Conservation (phyloP, 2,888 invertebrate genomes). For the Nomada ruficornis region DNA sequence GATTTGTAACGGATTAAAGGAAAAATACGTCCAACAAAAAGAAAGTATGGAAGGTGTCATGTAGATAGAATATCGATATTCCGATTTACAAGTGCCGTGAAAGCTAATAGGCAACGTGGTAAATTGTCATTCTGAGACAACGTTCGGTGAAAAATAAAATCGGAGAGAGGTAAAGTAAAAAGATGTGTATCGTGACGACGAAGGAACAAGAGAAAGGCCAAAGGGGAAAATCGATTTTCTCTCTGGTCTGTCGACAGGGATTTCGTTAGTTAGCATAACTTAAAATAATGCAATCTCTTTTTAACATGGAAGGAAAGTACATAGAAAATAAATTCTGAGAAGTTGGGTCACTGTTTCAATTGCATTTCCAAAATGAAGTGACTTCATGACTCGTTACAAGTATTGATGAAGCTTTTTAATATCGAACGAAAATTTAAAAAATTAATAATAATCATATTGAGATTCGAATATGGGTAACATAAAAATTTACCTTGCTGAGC, state of each 20-base stretch:
- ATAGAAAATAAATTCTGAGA: conserved; percentile 21
- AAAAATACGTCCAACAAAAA: neutral
- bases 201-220: neutral
- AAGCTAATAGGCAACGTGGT: conserved; percentile 34
- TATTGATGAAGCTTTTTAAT: conserved; percentile 3
- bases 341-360: conserved; percentile 21
- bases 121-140: neutral
- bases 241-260: neutral
- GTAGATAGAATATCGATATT: conserved; percentile 21
- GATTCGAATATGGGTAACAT: too few species aligned
- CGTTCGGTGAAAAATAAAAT: neutral
- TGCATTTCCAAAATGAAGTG: neutral
- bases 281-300: conserved; percentile 11
- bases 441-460: too few species aligned
- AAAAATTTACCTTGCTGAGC: too few species aligned
- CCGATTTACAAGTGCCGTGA: conserved; percentile 32
- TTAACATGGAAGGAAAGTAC: conserved; percentile 1
- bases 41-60: neutral
- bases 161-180: neutral
- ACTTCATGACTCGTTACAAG: neutral
- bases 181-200: neutral
- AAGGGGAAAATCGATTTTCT: conserved; percentile 4
- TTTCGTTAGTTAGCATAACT: conserved; percentile 33
- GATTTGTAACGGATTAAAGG: neutral
- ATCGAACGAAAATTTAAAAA: neutral